Conservation (phyloP, 2,888 invertebrate species). For the Spodoptera exigua region DNA sequence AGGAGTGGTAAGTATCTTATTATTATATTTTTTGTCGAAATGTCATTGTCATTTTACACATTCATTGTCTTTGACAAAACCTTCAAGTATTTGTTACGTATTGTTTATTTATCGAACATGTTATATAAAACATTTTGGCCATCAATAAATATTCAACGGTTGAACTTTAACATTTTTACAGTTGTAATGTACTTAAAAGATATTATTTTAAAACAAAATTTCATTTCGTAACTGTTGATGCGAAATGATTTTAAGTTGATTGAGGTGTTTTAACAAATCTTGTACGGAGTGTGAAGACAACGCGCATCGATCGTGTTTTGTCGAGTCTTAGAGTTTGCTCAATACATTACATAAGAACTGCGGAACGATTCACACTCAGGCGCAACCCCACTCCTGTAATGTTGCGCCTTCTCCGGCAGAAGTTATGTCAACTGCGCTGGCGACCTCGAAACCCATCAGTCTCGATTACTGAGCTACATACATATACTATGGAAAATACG, state of each 20-base stretch:
- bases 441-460: conserved; percentile 49
- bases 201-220: conserved; percentile 2
- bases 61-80: background rate
- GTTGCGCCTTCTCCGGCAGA: conserved; percentile 56
- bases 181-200: background rate
- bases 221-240: conserved; percentile 7
- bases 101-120: conserved; percentile 11
- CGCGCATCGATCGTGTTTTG: conserved; percentile 37
- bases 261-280: conserved; percentile 19
- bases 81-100: background rate
- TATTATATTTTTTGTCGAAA: too few species aligned
- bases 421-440: conserved; percentile 57
- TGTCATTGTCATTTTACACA: background rate
- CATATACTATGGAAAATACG: conserved; percentile 32
- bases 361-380: conserved; percentile 64
- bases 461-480: conserved; percentile 43
- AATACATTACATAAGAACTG: conserved; percentile 72
- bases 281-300: conserved; percentile 18
- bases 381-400: conserved; percentile 60
- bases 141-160: conserved; percentile 24
- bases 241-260: conserved; percentile 4
- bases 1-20: conserved; percentile 90
- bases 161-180: conserved; percentile 21
- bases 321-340: conserved; percentile 64
- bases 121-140: conserved; percentile 1